Percentiles rank a stretch among this genome's conserved stretches.
phyloP scores from a whole-genome alignment of 2,888 invertebrate species.

The Ophion costatus region DNA sequence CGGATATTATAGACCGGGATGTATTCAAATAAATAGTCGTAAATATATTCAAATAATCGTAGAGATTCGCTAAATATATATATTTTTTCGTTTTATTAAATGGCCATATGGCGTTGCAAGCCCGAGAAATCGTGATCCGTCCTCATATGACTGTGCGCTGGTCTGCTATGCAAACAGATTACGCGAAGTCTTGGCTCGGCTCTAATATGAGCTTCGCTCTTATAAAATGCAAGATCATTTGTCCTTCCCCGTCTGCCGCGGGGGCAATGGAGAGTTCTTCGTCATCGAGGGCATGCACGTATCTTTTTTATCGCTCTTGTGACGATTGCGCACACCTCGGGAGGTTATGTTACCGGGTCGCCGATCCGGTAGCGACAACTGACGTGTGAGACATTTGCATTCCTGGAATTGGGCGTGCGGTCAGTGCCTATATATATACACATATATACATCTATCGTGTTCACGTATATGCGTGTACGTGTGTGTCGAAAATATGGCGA shows the following conservation, averaged over 20 bases:
- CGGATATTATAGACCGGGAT: background rate
- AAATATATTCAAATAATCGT: background rate
- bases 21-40: background rate
- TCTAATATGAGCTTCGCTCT: constrained; percentile 18
- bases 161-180: constrained; percentile 35
- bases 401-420: constrained; percentile 58
- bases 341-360: constrained; percentile 53
- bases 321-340: constrained; percentile 47
- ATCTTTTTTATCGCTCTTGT: constrained; percentile 38
- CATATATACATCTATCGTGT: background rate
- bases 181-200: constrained; percentile 20
- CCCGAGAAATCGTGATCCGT: constrained; percentile 33
- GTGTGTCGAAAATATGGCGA: background rate
- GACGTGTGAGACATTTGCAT: constrained; percentile 45
- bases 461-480: background rate
- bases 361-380: constrained; percentile 46
- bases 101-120: constrained; percentile 31
- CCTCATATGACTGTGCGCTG: constrained; percentile 42
- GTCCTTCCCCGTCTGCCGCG: background rate
- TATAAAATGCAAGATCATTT: constrained; percentile 6
- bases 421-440: constrained; percentile 18
- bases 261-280: constrained; percentile 7
- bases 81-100: background rate
- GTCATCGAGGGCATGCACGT: constrained; percentile 25
- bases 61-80: background rate